A percentile compares a stretch with the other conserved stretches of the same genome.
Conservation (phyloP, 2,888 invertebrate genomes). For the Abscondita cerata region DNA sequence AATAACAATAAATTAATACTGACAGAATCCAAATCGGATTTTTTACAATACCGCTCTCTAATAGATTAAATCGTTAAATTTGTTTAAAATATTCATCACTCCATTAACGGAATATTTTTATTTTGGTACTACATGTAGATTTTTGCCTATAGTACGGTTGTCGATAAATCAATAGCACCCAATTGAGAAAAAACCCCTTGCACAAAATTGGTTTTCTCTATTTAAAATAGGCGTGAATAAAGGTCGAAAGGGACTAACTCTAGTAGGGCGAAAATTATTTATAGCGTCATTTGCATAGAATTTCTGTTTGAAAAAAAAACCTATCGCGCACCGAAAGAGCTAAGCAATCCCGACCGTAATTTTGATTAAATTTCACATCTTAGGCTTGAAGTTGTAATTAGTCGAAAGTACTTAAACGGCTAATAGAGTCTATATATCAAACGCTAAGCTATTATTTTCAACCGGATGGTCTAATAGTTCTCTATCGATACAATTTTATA, state of each 20-base stretch:
- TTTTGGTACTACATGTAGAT: too few species aligned
- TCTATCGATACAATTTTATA: conserved; percentile 31
- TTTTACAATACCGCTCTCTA: not conserved
- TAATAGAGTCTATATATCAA: conserved; percentile 39
- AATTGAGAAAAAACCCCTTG: conserved; percentile 60
- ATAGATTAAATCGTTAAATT: conserved; percentile 5
- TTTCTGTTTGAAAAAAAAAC: not conserved
- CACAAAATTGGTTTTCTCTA: conserved; percentile 68
- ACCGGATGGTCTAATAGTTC: conserved; percentile 36
- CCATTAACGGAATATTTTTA: not conserved
- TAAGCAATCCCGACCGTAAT: conserved; percentile 29
- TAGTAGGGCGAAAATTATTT: conserved; percentile 58
- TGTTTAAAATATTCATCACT: conserved; percentile 2
- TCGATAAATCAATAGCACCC: conserved; percentile 46
- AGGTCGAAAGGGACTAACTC: conserved; percentile 56
- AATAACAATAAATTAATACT: conserved; percentile 12
- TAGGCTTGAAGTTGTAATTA: conserved; percentile 32
- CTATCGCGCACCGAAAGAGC: not conserved
- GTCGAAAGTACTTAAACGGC: conserved; percentile 36
- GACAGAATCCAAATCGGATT: conserved; percentile 17
- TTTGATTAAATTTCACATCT: conserved; percentile 40
- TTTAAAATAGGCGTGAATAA: conserved; percentile 66
- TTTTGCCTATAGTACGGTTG: too few species aligned
- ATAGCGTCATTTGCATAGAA: conserved; percentile 41
- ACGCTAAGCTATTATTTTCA: conserved; percentile 37